Percentiles rank a stretch among this genome's conserved stretches.
Conservation (phyloP, 2,797 vertebrate species). For the Sebastes cheni region DNA sequence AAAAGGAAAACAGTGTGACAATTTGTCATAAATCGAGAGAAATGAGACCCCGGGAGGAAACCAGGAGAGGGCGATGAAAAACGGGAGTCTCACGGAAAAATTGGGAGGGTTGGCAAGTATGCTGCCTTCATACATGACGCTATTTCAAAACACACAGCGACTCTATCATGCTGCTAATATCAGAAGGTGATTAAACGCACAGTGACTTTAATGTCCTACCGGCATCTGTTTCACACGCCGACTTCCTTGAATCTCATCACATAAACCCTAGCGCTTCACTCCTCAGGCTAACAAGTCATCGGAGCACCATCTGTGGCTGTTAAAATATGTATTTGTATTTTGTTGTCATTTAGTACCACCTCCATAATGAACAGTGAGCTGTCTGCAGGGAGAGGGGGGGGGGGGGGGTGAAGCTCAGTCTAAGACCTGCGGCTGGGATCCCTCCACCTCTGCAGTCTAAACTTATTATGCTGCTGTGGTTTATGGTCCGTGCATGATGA, state of each 20-base stretch:
- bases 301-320: slow-evolving; percentile 11
- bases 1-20: too few species aligned
- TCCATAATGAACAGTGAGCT: slow-evolving; percentile 34
- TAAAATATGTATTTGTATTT: slow-evolving; percentile 35
- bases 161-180: slow-evolving; percentile 30
- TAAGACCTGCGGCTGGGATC: slow-evolving; percentile 34
- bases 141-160: slow-evolving; percentile 1
- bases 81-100: too few species aligned
- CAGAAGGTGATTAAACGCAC: slow-evolving; percentile 44
- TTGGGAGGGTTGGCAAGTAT: too few species aligned
- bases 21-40: too few species aligned
- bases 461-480: slow-evolving; percentile 52
- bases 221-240: slow-evolving; percentile 13
- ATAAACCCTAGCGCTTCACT: slow-evolving; percentile 11
- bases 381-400: not conserved
- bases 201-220: slow-evolving; percentile 27
- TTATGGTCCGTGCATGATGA: slow-evolving; percentile 50
- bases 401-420: not conserved
- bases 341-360: slow-evolving; percentile 36
- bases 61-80: too few species aligned
- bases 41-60: too few species aligned
- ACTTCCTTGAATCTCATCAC: slow-evolving; percentile 43
- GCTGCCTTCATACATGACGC: not conserved
- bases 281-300: slow-evolving; percentile 42
- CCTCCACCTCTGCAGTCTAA: slow-evolving; percentile 25